Evolutionary conservation across 2,113 vertebrate species (phyloP).

Genomic region (Forbesichthys papilliferus): DNA sequence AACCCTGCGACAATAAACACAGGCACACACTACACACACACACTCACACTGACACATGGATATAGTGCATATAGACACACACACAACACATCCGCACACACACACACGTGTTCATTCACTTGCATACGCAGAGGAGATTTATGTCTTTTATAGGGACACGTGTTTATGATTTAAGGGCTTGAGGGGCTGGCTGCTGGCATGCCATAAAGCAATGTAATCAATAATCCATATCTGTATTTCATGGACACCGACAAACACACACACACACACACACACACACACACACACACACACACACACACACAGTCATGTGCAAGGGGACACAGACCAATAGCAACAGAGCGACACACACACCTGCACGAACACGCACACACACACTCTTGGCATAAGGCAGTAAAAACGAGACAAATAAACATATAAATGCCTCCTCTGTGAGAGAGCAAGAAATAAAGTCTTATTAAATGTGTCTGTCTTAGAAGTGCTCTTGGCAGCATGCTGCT

Average conservation of each 20-base stretch:
- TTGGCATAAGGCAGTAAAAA: conserved; percentile 9
- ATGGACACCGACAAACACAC: conserved; percentile 23
- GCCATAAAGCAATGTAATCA: conserved; percentile 68
- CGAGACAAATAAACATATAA: background rate
- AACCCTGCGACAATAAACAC: conserved; percentile 61
- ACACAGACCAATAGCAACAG: background rate
- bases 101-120: conserved; percentile 33
- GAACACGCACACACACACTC: background rate
- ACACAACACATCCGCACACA: conserved; percentile 7
- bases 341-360: background rate
- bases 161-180: conserved; percentile 49
- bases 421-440: conserved; percentile 2
- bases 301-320: too few relatives aligned
- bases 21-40: conserved; percentile 2
- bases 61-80: background rate
- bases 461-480: background rate
- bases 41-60: conserved; percentile 7
- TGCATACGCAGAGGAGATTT: too few relatives aligned
- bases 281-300: background rate
- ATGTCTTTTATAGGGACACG: conserved; percentile 2
- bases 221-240: conserved; percentile 67
- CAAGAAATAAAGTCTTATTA: background rate
- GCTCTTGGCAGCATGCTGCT: conserved; percentile 1
- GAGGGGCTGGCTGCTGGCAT: conserved; percentile 38
- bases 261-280: background rate